These are phyloP conservation scores for Nicator chloris DNA, from an alignment of 2,113 vertebrate species.

Conservation along the genomic window DNA sequence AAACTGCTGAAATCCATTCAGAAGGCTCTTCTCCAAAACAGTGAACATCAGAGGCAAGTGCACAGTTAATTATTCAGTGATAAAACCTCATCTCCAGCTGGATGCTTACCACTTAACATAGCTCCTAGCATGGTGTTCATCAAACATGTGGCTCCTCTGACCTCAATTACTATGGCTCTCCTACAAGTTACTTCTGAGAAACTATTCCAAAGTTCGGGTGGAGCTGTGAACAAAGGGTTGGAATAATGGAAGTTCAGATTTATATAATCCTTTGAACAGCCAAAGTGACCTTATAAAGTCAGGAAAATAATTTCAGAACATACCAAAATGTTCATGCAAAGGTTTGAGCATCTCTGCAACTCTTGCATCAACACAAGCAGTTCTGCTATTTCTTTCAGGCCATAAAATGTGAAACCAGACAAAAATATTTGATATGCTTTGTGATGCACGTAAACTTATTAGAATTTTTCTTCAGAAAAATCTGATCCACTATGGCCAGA, in stretches of 20 bases:
- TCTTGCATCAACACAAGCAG: neutral
- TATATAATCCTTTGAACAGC: conserved; percentile 20
- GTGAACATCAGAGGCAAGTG: neutral
- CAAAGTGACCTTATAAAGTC: conserved; percentile 12
- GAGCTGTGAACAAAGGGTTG: neutral
- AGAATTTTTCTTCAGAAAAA: neutral
- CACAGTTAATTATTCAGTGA: conserved; percentile 10
- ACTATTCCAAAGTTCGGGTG: neutral
- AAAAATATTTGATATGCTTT: neutral
- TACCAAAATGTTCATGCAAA: neutral
- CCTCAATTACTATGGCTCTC: conserved; percentile 47
- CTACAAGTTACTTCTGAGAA: conserved; percentile 31
- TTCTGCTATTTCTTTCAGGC: neutral
- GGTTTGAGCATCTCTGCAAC: neutral
- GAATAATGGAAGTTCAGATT: neutral
- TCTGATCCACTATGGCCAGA: neutral
- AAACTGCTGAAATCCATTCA: neutral
- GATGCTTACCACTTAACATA: neutral
- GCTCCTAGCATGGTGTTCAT: neutral
- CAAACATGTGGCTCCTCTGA: neutral
- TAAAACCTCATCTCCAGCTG: conserved; percentile 30
- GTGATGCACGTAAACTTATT: neutral
- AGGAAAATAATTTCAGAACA: neutral
- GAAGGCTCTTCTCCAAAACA: neutral
- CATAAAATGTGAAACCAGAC: neutral